Evolutionary conservation across 2,797 vertebrate species (phyloP), one percentile per base, ranked within the genome.

Genomic region (Tokudaia tokunoshimensis): DNA sequence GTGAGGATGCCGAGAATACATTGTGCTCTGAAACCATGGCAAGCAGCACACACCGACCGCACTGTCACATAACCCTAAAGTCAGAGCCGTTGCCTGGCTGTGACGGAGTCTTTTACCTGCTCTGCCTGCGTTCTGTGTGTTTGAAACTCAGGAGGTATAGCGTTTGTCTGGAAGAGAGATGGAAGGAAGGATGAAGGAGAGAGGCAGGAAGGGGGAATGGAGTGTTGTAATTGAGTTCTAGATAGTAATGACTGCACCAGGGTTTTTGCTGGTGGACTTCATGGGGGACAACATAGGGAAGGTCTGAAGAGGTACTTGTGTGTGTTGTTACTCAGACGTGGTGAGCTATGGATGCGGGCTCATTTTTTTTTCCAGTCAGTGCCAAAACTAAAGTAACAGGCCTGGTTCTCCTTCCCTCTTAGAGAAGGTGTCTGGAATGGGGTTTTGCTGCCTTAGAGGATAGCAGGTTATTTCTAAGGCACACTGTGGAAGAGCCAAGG

Each of bases 81-180:
- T 57, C 11, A 0, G 5, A 37, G 82, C 26, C 12, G 19, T 65
- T 0, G 0, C 12, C 31, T 0, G 1, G 52, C n/a, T 47, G 61
- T 63, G 44, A 76, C 2, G 0, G 1, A 50, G 72, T 12, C 47
- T 22, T 29, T 37, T n/a, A 76, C 17, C 15, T 57, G 41, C 52
- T 61, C 87, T 17, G 29, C 44, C 47, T 7, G 12, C 34, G 20
- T 4, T 78, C 22, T 34, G 76, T 10, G 65, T 0, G 72, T 0
- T 59, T 29, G 41, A 55, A 34, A 8, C 50, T 74, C 55, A 15
- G 13, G 0, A 70, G 89, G 67, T 5, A 41, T 37, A n/a, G 3
- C 10, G 75, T 44, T 24, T 86, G 3, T 57, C 57, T 17, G 12
- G 47, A 91, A 87, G 55, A n/a, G 63, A 61, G 63, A 4, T 19